phyloP scores from a whole-genome alignment of 2,888 invertebrate genomes.

The Stenolophus ochropezus region DNA sequence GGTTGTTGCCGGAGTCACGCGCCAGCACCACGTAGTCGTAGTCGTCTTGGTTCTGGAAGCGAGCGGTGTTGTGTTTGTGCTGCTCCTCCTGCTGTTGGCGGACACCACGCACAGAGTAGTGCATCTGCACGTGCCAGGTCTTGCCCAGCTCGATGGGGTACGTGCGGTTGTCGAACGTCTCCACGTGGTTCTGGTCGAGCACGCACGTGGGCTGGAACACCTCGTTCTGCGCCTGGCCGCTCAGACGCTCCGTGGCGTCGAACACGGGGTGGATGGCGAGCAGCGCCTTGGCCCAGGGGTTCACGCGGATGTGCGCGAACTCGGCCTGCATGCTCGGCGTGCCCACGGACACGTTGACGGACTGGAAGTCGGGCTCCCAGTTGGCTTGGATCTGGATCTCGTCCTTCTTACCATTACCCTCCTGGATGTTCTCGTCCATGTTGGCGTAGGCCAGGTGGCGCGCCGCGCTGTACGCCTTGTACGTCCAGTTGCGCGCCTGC shows the following conservation, averaged over 20 bases:
- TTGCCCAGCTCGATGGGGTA: constrained; percentile 75
- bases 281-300: constrained; percentile 69
- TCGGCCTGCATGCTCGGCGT: constrained; percentile 70
- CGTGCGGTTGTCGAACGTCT: constrained; percentile 80
- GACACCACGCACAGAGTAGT: constrained; percentile 69
- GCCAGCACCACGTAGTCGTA: constrained; percentile 70
- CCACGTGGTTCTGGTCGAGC: constrained; percentile 76
- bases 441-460: constrained; percentile 74
- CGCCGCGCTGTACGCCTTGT: constrained; percentile 73
- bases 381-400: constrained; percentile 73
- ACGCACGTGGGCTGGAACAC: constrained; percentile 78
- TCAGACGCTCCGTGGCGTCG: constrained; percentile 69
- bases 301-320: constrained; percentile 73
- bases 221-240: constrained; percentile 65
- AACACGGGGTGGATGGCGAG: constrained; percentile 74
- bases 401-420: constrained; percentile 71
- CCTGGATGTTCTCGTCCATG: constrained; percentile 72
- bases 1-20: constrained; percentile 69
- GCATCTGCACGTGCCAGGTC: constrained; percentile 80
- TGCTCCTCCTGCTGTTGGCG: constrained; percentile 48
- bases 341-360: constrained; percentile 73
- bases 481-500: constrained; percentile 72
- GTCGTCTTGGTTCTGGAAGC: constrained; percentile 50
- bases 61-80: constrained; percentile 65
- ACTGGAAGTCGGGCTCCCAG: constrained; percentile 73